These are phyloP conservation scores for Penaeus monodon DNA, from an alignment of 2,888 invertebrate genomes.

Conservation along the genomic window DNA sequence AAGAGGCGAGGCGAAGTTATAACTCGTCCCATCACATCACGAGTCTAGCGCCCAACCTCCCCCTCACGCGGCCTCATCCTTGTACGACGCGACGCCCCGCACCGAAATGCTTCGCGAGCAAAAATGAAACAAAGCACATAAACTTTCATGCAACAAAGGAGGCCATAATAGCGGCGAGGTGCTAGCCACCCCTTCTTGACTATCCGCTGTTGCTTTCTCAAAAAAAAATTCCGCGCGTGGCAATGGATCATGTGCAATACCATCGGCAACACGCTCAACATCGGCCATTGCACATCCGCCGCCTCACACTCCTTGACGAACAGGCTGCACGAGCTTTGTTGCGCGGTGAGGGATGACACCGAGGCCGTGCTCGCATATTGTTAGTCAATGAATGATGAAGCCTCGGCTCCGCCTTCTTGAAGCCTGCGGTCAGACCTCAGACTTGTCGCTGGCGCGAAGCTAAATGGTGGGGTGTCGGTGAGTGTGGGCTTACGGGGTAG, in stretches of 20 bases:
- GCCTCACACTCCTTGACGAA: slow-evolving; percentile 11
- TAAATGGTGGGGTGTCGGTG: no score
- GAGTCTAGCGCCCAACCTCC: background rate
- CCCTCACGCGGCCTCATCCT: background rate
- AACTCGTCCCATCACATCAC: background rate
- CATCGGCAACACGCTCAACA: slow-evolving; percentile 27
- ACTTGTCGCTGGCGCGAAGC: no score
- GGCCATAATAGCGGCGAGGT: no score
- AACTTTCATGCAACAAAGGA: no score
- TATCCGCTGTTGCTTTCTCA: no score
- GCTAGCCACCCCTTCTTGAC: no score
- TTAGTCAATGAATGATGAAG: slow-evolving; percentile 3
- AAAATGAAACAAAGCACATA: no score
- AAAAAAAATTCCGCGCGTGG: slow-evolving; percentile 5
- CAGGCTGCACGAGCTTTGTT: slow-evolving; percentile 10
- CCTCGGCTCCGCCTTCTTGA: background rate
- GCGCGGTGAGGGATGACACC: slow-evolving; percentile 16
- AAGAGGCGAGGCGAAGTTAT: slow-evolving; percentile 5
- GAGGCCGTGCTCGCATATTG: slow-evolving; percentile 9
- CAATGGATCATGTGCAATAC: slow-evolving; percentile 27
- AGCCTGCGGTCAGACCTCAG: no score
- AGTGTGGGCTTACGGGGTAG: no score
- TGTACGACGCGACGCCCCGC: no score
- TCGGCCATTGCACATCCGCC: slow-evolving; percentile 14
- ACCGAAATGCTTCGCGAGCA: no score